Base-by-base conservation (phyloP, 2,888 invertebrate genomes). In the Drosophila ustulata region DNA sequence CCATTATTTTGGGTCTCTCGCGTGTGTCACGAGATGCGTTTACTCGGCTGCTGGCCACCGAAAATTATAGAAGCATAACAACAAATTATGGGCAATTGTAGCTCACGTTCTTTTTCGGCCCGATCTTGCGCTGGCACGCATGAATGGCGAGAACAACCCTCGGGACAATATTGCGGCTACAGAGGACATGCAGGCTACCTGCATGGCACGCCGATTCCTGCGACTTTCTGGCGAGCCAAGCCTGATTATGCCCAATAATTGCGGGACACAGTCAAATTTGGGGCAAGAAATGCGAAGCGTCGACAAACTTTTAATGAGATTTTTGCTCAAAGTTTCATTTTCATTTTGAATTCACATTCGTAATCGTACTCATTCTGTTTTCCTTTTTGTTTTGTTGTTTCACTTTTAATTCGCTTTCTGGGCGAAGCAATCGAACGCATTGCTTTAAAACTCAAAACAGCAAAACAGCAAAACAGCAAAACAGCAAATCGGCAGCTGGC, bases 251-350 rank as follows among this genome's bases (percentile, higher is more conserved):
- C 28, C 67, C 28, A 57, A 66, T 71, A 78, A 82, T 73, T 80
- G 78, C 59, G 55, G 62, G 70, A 32, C 49, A 25, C 53, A 59
- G 71, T 49, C 66, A 71, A 62, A 78, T 66, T 64, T 28, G 30
- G 45, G 59, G 52, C 56, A 68, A 80, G 66, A 66, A 72, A 69
- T 67, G 75, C 68, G 62, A 66, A 64, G 50, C 61, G 51, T 37
- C 28, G 30, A 58, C 46, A 75, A 83, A 87, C 80, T 87, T 83
- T 83, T 87, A 83, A 83, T 83, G 83, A 84, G 84, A 75, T 84
- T 87, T 65, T 71, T 52, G 71, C 52, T 30, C 39, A 65, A 71
- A 72, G 26, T 37, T 52, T 46, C 25, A 18, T 11, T 23, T 25
- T 26, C 5, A 11, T n/a, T 49, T 66, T 61, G 55, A 6, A 46